phyloP scores from a whole-genome alignment of 2,888 invertebrate species.

The Diaphora mendica region DNA sequence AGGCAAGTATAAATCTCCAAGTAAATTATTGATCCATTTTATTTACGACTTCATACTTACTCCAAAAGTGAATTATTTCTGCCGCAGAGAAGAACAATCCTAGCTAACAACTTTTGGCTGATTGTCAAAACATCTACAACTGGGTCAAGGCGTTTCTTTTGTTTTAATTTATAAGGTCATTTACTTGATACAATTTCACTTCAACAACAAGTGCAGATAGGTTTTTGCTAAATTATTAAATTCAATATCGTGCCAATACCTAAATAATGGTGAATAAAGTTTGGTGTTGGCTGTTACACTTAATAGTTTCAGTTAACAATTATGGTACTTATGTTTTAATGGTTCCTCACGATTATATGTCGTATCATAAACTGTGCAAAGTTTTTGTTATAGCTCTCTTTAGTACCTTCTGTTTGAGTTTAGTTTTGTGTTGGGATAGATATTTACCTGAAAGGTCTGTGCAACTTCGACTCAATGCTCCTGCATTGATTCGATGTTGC shows the following conservation, averaged over 20 bases:
- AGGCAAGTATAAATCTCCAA: neutral
- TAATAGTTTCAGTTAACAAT: neutral
- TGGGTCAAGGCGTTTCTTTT: conserved; percentile 22
- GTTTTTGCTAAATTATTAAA: neutral
- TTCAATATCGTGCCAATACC: neutral
- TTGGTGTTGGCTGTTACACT: too few relatives aligned
- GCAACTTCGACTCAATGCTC: too few relatives aligned
- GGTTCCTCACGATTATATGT: neutral
- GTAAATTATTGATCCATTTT: neutral
- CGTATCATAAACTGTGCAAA: too few relatives aligned
- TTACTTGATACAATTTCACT: conserved; percentile 15
- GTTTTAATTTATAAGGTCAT: conserved; percentile 14
- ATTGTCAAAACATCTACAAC: conserved; percentile 19
- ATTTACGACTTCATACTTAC: neutral
- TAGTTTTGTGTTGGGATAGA: neutral
- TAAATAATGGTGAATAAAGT: neutral
- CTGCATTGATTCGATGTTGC: too few relatives aligned
- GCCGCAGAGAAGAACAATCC: neutral
- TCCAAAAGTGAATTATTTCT: neutral
- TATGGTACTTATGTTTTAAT: neutral
- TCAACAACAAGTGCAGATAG: neutral
- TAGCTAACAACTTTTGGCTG: conserved; percentile 24
- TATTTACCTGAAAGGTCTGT: conserved; percentile 61
- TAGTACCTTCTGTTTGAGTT: neutral
- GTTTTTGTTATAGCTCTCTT: too few relatives aligned